Conservation (phyloP, 2,888 invertebrate genomes). For the Pelosia muscerda region DNA sequence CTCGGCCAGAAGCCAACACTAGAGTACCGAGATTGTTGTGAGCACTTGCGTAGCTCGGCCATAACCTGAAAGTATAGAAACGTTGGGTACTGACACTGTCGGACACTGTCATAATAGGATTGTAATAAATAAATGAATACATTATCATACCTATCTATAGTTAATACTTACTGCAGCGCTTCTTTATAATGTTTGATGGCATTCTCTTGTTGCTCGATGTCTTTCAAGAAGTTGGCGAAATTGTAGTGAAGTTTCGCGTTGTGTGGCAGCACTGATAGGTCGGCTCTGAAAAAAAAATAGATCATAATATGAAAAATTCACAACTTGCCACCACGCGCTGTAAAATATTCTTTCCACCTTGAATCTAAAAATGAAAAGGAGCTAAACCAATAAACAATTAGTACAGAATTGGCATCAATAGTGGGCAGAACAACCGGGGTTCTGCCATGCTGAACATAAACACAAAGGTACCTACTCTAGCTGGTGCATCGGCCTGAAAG, state of each 20-base stretch:
- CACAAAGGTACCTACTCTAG: too few relatives aligned
- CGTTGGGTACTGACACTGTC: neutral
- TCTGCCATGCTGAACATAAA: neutral
- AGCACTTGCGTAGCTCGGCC: constrained; percentile 94
- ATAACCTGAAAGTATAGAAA: constrained; percentile 86
- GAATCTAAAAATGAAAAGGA: neutral
- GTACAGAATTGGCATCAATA: neutral
- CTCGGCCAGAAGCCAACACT: constrained; percentile 89
- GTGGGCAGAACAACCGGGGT: too few relatives aligned
- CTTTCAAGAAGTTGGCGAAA: constrained; percentile 94
- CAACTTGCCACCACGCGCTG: neutral
- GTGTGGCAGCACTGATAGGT: constrained; percentile 92
- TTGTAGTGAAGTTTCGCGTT: constrained; percentile 97
- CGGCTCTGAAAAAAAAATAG: constrained; percentile 88
- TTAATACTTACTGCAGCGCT: constrained; percentile 90
- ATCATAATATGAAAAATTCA: neutral
- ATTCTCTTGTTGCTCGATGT: constrained; percentile 90
- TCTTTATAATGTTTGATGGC: constrained; percentile 93
- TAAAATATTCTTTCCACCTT: neutral
- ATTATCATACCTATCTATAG: too few relatives aligned
- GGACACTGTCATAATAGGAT: neutral
- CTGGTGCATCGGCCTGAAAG: too few relatives aligned
- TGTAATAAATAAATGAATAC: too few relatives aligned
- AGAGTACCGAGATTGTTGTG: constrained; percentile 95
- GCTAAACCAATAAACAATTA: too few relatives aligned